Conservation (phyloP, 2,888 invertebrate genomes). For the Acleris literana region DNA sequence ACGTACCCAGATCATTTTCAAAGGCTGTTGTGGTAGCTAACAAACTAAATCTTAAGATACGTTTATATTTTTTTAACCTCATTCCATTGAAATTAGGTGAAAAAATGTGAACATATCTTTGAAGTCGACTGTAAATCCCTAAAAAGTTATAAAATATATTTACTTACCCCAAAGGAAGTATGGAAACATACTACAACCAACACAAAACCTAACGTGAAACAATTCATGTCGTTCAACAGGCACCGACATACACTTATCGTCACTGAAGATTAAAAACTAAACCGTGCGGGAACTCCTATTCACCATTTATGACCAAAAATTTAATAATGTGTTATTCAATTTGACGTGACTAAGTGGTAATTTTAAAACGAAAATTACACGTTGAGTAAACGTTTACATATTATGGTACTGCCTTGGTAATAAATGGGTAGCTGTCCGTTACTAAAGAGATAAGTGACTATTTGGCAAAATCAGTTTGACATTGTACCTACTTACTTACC, state of each 20-base stretch:
- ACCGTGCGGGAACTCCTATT: constrained; percentile 3
- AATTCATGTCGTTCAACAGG: constrained; percentile 13
- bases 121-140: no score
- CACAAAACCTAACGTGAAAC: constrained; percentile 15
- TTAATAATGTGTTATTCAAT: background rate
- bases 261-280: background rate
- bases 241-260: background rate
- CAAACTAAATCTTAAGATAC: no score
- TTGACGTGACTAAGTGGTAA: constrained; percentile 5
- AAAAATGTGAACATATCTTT: no score
- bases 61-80: no score
- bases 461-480: background rate
- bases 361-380: background rate
- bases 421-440: background rate
- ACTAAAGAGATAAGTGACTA: background rate
- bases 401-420: background rate
- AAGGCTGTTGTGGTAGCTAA: no score
- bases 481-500: background rate
- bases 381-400: background rate
- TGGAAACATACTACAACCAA: constrained; percentile 6
- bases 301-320: constrained; percentile 27
- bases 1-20: no score
- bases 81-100: no score
- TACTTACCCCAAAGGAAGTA: constrained; percentile 27
- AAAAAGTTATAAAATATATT: background rate